Conservation (phyloP, 2,113 vertebrate species). For the Atractosteus spatula region DNA sequence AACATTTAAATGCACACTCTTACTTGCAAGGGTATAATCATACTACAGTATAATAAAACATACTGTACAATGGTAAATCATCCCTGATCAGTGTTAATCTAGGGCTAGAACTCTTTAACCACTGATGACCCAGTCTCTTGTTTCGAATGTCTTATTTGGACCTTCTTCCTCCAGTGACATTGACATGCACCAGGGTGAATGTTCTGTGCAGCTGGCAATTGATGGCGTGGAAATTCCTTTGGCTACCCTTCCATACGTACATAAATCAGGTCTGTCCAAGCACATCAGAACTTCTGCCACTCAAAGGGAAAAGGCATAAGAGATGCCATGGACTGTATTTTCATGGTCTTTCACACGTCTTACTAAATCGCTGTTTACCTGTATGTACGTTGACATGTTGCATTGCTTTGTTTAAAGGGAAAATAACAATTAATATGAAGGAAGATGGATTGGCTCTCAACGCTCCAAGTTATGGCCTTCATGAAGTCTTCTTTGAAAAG, state of each 20-base stretch:
- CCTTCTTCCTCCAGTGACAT: conserved; percentile 44
- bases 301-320: background rate
- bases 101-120: too few relatives aligned
- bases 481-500: conserved; percentile 44
- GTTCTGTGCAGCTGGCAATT: conserved; percentile 43
- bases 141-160: background rate
- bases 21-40: too few relatives aligned
- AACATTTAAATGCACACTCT: too few relatives aligned
- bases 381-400: background rate
- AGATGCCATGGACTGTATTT: background rate
- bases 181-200: conserved; percentile 48
- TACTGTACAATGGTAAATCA: too few relatives aligned
- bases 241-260: conserved; percentile 40
- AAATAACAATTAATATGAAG: conserved; percentile 41
- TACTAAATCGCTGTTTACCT: background rate
- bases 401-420: conserved; percentile 28
- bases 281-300: background rate
- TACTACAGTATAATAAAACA: too few relatives aligned
- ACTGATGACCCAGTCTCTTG: too few relatives aligned
- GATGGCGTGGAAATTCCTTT: conserved; percentile 40
- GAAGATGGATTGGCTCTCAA: conserved; percentile 40
- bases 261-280: conserved; percentile 2
- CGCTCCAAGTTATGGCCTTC: conserved; percentile 50
- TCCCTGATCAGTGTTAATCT: too few relatives aligned
- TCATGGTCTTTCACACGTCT: background rate